Percentiles rank a stretch among this genome's conserved stretches.
phyloP scores from a whole-genome alignment of 2,797 vertebrate genomes.

The Spea hammondii region DNA sequence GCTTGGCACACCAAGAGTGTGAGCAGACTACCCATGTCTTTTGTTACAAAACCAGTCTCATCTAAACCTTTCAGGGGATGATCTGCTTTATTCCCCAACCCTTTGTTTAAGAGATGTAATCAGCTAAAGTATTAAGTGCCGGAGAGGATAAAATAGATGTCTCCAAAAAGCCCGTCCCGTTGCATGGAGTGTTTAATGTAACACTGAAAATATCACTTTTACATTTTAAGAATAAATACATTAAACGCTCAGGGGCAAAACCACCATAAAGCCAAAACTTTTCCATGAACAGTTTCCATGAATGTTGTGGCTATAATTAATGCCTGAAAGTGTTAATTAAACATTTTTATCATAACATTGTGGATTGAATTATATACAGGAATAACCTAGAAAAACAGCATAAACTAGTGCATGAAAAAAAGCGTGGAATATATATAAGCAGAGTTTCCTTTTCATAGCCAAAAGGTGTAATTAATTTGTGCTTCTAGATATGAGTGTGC shows the following conservation, averaged over 20 bases:
- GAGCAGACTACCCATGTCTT: too few species aligned
- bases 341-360: slow-evolving; percentile 23
- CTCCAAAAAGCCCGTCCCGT: too few species aligned
- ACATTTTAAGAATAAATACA: not conserved
- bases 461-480: slow-evolving; percentile 64
- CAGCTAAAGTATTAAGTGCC: too few species aligned
- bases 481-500: slow-evolving; percentile 62
- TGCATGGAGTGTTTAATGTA: too few species aligned
- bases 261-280: not conserved
- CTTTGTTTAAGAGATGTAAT: too few species aligned
- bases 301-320: slow-evolving; percentile 19
- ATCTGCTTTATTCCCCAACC: too few species aligned
- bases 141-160: too few species aligned
- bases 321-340: slow-evolving; percentile 34
- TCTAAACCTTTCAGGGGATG: too few species aligned
- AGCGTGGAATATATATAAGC: slow-evolving; percentile 50
- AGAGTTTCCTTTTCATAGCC: slow-evolving; percentile 55
- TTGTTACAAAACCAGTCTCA: too few species aligned
- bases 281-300: not conserved
- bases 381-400: slow-evolving; percentile 48
- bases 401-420: slow-evolving; percentile 56
- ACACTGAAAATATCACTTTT: too few species aligned
- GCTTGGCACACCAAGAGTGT: too few species aligned
- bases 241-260: not conserved
- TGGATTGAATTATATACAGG: slow-evolving; percentile 8